Percentiles rank a stretch among this genome's conserved stretches.
These are phyloP conservation scores for Rallus crepitans DNA, from an alignment of 2,797 vertebrate genomes.

Conservation along the genomic window DNA sequence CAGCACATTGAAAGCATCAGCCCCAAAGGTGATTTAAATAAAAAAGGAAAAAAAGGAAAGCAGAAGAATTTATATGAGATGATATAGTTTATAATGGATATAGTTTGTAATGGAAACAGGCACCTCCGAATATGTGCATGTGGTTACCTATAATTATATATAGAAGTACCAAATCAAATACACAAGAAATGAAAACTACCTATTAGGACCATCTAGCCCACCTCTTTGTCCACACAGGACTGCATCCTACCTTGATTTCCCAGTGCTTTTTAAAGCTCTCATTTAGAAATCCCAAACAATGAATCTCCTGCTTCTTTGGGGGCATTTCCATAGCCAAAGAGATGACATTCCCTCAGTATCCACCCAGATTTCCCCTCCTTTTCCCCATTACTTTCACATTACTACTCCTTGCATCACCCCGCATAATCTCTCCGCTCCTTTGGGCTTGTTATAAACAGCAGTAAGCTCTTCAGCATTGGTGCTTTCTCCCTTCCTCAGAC, in stretches of 20 bases:
- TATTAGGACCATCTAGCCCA: background rate
- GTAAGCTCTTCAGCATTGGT: background rate
- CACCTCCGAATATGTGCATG: background rate
- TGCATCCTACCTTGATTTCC: background rate
- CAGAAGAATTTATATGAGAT: constrained; percentile 20
- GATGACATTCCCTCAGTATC: background rate
- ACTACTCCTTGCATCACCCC: background rate
- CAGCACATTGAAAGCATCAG: background rate
- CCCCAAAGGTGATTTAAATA: constrained; percentile 50
- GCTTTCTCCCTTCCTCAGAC: background rate
- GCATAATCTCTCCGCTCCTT: background rate
- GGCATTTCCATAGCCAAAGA: background rate
- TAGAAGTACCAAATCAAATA: constrained; percentile 13
- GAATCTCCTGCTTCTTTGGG: background rate
- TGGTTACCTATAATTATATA: background rate
- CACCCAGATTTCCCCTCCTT: background rate
- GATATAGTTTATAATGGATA: constrained; percentile 10
- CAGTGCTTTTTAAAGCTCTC: constrained; percentile 1
- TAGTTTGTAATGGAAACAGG: background rate
- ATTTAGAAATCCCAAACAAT: background rate
- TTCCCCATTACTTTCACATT: background rate
- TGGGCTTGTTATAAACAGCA: background rate
- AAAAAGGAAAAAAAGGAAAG: background rate
- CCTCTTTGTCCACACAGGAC: background rate
- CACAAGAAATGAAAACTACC: constrained; percentile 5